These are phyloP conservation scores for Stenchaetothrips biformis DNA, from an alignment of 2,888 invertebrate species.

Conservation along the genomic window DNA sequence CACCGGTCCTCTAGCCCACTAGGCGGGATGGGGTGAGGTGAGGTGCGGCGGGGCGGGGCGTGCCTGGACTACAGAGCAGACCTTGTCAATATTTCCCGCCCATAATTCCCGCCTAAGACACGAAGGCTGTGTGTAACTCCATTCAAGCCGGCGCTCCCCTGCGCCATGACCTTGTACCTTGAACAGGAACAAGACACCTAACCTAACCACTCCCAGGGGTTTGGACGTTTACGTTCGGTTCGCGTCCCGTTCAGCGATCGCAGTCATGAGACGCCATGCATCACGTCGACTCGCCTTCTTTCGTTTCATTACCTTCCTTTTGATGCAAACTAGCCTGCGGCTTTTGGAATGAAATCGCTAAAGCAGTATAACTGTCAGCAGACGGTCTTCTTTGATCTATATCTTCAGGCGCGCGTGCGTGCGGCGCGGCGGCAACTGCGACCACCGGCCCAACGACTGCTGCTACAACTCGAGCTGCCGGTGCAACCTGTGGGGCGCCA, in stretches of 20 bases:
- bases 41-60: neutral
- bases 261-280: no score
- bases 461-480: constrained; percentile 81
- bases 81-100: neutral
- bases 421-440: constrained; percentile 75
- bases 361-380: constrained; percentile 18
- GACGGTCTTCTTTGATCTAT: constrained; percentile 18
- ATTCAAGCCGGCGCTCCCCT: no score
- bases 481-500: constrained; percentile 84
- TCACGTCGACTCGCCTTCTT: no score
- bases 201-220: no score
- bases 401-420: constrained; percentile 52
- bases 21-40: neutral
- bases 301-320: no score
- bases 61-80: neutral
- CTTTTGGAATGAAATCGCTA: constrained; percentile 14
- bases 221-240: no score
- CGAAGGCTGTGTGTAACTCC: no score
- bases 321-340: neutral
- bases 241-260: no score
- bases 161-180: no score
- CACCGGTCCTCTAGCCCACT: no score
- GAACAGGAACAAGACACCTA: no score
- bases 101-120: neutral
- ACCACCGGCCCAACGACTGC: constrained; percentile 78